Evolutionary conservation across 2,888 invertebrate species (phyloP).

Genomic region (Nemurella pictetii): DNA sequence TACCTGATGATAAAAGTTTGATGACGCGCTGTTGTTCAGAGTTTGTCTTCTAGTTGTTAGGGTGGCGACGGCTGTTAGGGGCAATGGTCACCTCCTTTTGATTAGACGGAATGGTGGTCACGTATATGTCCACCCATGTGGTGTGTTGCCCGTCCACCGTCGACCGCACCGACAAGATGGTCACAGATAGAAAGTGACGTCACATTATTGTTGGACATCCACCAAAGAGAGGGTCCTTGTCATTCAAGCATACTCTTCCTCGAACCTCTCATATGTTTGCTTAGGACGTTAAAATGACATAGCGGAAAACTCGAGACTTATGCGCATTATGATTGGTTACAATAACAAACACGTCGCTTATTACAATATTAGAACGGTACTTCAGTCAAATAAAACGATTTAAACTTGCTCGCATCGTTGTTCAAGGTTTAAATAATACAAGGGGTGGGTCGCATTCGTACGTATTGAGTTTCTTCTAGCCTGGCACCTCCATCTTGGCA

Average conservation of each 20-base stretch:
- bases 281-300: background rate
- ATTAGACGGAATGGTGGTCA: conserved; percentile 39
- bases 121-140: conserved; percentile 19
- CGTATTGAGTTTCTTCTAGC: background rate
- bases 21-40: background rate
- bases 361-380: background rate
- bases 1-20: conserved; percentile 4
- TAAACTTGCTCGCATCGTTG: background rate
- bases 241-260: background rate
- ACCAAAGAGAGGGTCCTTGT: background rate
- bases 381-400: background rate
- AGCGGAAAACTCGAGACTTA: background rate
- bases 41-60: conserved; percentile 18
- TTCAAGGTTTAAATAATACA: background rate
- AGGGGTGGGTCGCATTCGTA: too few relatives aligned
- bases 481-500: background rate
- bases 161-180: background rate
- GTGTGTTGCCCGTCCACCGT: background rate
- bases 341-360: background rate
- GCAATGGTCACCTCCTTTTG: conserved; percentile 34
- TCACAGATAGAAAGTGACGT: background rate
- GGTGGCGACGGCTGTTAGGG: conserved; percentile 12
- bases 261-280: background rate
- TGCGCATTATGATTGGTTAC: background rate
- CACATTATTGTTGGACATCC: background rate